phyloP scores from a whole-genome alignment of 2,888 invertebrate species.

The Arge pagana region DNA sequence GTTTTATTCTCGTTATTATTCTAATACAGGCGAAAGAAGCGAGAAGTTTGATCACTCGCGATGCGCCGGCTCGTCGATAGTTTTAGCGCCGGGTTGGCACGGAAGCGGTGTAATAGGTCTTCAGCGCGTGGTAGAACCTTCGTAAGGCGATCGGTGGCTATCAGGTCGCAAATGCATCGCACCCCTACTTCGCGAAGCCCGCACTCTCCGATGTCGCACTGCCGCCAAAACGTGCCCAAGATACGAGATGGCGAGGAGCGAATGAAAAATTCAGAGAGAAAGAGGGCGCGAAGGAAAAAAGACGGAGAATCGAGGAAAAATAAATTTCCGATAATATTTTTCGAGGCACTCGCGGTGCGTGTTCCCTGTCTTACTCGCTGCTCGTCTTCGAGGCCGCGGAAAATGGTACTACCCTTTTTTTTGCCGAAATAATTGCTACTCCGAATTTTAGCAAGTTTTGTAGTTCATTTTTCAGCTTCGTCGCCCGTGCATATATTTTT shows the following conservation, averaged over 20 bases:
- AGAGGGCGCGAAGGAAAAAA: background rate
- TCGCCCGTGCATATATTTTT: no score
- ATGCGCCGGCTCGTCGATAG: background rate
- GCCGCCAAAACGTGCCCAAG: conserved; percentile 20
- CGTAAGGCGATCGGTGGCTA: conserved; percentile 2
- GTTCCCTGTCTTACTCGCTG: background rate
- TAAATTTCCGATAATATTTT: background rate
- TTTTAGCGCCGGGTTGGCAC: background rate
- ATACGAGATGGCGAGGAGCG: conserved; percentile 2
- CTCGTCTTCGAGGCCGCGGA: background rate
- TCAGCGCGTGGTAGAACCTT: background rate
- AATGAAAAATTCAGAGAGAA: conserved; percentile 1
- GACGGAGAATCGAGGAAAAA: background rate
- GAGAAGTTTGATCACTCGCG: background rate
- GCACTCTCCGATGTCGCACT: conserved; percentile 15
- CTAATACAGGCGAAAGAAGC: background rate
- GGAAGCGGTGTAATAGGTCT: background rate
- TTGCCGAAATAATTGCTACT: background rate
- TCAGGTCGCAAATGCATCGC: conserved; percentile 18
- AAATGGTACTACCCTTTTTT: background rate
- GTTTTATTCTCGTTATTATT: no score
- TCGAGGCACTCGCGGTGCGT: background rate
- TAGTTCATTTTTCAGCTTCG: no score
- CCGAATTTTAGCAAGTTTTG: no score
- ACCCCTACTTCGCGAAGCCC: conserved; percentile 5